Evolutionary conservation across 2,888 invertebrate species (phyloP).

Genomic region (Thysanoteuthis rhombus): DNA sequence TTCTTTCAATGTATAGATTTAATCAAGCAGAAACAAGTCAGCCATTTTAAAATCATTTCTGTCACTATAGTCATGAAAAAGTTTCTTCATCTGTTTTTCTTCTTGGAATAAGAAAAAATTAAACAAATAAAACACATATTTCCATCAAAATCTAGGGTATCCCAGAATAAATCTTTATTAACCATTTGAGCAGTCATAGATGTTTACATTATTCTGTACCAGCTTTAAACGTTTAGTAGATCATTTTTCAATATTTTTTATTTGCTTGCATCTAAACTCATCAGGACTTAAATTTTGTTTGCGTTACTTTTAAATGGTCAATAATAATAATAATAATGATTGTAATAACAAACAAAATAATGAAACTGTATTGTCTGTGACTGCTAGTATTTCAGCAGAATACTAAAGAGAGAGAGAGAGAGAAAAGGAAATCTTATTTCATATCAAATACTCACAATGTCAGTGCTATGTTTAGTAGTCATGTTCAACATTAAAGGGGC

Average conservation of each 20-base stretch:
- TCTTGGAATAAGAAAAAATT: not conserved
- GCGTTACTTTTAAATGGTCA: not conserved
- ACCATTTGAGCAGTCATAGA: not conserved
- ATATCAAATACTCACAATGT: not conserved
- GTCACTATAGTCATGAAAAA: no score
- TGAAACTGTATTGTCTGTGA: not conserved
- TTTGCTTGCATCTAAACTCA: not conserved
- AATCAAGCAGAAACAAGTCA: no score
- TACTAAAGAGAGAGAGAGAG: not conserved
- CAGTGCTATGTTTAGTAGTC: not conserved
- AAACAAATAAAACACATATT: not conserved
- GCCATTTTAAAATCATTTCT: no score
- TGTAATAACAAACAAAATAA: slow-evolving; percentile 1
- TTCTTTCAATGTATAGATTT: no score
- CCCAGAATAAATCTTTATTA: slow-evolving; percentile 12
- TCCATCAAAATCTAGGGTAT: not conserved
- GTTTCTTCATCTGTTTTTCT: not conserved
- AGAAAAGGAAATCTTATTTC: not conserved
- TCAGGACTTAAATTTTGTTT: not conserved
- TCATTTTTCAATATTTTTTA: not conserved
- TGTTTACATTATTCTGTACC: not conserved
- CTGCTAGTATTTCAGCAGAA: not conserved
- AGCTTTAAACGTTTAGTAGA: not conserved
- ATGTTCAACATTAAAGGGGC: not conserved
- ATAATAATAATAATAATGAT: not conserved